phyloP scores from a whole-genome alignment of 2,888 invertebrate genomes.

The Sarcophaga rosellei region DNA sequence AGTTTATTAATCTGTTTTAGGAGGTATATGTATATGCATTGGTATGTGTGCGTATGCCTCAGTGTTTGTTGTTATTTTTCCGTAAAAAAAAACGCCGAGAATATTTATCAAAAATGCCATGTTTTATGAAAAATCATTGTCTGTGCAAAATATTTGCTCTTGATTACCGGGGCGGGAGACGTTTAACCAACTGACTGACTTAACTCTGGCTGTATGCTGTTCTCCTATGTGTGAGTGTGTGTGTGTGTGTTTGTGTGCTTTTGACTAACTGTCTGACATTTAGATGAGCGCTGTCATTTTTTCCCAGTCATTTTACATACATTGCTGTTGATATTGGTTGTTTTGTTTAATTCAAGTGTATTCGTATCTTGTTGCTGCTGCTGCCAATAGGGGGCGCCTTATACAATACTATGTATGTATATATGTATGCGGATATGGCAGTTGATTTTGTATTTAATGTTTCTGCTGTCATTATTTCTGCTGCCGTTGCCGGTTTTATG shows the following conservation, averaged over 20 bases:
- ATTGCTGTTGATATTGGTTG: constrained; percentile 44
- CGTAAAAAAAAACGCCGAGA: constrained; percentile 51
- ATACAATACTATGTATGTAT: not conserved
- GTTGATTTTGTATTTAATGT: constrained; percentile 49
- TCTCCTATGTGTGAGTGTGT: no score
- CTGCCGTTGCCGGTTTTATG: constrained; percentile 35
- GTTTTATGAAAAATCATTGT: constrained; percentile 57
- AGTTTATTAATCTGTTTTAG: not conserved
- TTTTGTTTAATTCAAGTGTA: constrained; percentile 20
- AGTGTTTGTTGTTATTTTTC: constrained; percentile 12
- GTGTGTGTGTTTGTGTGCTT: no score
- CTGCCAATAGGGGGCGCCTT: constrained; percentile 66
- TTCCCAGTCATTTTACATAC: constrained; percentile 61
- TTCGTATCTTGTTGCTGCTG: not conserved
- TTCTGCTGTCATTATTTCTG: constrained; percentile 61
- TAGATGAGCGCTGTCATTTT: constrained; percentile 53
- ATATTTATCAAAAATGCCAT: constrained; percentile 64
- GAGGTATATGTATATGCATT: not conserved
- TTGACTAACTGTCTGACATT: constrained; percentile 22
- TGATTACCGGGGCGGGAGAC: not conserved
- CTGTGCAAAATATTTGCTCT: constrained; percentile 37
- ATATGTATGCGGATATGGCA: not conserved
- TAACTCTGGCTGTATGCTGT: no score
- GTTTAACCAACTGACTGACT: not conserved
- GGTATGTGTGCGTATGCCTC: not conserved